These are phyloP conservation scores for Hoplodrina blanda DNA, from an alignment of 2,888 invertebrate genomes.

Conservation along the genomic window DNA sequence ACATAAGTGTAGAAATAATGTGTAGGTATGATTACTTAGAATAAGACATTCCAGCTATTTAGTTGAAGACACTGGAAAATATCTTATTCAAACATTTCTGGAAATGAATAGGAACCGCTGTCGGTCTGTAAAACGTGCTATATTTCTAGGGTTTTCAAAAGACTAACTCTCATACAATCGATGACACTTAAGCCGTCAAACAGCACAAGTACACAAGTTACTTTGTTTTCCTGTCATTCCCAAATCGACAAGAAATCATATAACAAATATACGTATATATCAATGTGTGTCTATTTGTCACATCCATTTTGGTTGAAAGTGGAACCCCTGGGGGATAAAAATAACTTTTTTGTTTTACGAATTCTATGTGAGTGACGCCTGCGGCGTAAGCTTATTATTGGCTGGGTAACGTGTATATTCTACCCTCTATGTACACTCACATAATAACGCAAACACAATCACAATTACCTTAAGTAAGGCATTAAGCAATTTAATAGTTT, in stretches of 20 bases:
- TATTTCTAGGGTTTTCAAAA: not conserved
- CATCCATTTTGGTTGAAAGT: conserved; percentile 51
- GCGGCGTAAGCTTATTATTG: conserved; percentile 44
- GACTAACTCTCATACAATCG: not conserved
- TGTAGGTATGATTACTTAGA: no score
- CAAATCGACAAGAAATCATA: conserved; percentile 50
- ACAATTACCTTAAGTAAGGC: conserved; percentile 44
- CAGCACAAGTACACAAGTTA: conserved; percentile 23
- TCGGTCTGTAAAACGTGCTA: not conserved
- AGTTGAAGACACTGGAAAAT: no score
- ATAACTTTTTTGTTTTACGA: conserved; percentile 57
- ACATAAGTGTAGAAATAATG: no score
- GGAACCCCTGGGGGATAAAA: conserved; percentile 44
- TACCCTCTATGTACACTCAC: conserved; percentile 15
- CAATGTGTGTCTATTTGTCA: conserved; percentile 56
- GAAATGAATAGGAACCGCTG: not conserved
- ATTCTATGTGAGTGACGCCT: conserved; percentile 46
- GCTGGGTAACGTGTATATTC: conserved; percentile 22
- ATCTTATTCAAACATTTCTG: no score
- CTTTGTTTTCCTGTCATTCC: conserved; percentile 33
- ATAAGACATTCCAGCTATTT: no score
- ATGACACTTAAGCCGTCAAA: conserved; percentile 17
- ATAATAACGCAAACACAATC: conserved; percentile 28
- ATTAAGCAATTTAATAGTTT: conserved; percentile 48
- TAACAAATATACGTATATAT: conserved; percentile 38